Base-by-base conservation (phyloP, 1,140 invertebrate species). In the Drosophila lini region DNA sequence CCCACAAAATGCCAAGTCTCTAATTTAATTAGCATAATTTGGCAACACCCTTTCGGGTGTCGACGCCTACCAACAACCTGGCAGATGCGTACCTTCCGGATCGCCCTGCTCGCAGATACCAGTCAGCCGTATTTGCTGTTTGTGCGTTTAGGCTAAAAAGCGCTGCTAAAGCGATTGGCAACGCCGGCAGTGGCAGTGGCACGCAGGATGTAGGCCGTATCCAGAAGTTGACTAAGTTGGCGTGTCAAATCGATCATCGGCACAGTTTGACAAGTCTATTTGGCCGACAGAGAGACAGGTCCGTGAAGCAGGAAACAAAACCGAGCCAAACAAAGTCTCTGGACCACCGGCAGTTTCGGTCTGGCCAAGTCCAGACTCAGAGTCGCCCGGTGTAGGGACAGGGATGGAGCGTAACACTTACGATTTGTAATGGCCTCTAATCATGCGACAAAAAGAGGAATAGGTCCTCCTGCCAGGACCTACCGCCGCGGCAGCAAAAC, bases 221-320 rank as follows among this genome's bases (percentile, higher is more conserved):
- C 58, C 50, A 80, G 77, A 68, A 83, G 77, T 78, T 73, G 74
- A 81, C 85, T 83, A 90, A 90, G 83, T 88, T 91, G 80, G 69
- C 80, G 88, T 91, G 74, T 61, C 88, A 83, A 91, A 91, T 91
- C 88, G 82, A 91, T 91, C 88, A 91, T 88, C 70, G 77, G 78
- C 83, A 88, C 88, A 86, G 83, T 91, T 88, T 90, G 81, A 90
- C 82, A 86, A 84, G 42, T 91, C 71, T 62, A 91, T 90, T 90
- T 80, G 67, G 48, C 71, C 47, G 48, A 10, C 52, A 38, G 48
- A 11, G 10, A 50, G 64, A 56, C 73, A 81, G 25, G 44, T 52
- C 28, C 19, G 52, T 63, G 55, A 65, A 36, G 40, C 47, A 67
- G 74, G 41, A 77, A 76, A 74, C 59, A 74, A 67, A 75, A 59